Evolutionary conservation across 2,797 vertebrate genomes (phyloP), one percentile per base, ranked within the genome.

Genomic region (Sebastes kiyomatsui): DNA sequence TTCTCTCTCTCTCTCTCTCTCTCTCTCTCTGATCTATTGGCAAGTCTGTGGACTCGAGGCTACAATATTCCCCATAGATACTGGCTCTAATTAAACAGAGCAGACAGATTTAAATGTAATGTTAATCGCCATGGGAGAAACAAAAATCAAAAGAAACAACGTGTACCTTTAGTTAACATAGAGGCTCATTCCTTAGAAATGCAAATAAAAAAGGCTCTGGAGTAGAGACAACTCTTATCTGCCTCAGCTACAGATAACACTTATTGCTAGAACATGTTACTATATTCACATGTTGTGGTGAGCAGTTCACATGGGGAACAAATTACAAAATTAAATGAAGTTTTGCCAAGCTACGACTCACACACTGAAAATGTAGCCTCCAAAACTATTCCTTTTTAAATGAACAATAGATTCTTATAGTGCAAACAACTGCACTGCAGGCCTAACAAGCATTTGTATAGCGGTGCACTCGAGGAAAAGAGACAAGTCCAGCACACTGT

Each of bases 31-130:
- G 81, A 88, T 86, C 56, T 72, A 85, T 82, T 38, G 13, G 30
- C 60, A 77, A 65, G 42, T 75, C 73, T 54, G 64, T 60, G 61
- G 66, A 71, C 59, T 46, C 7, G 71, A 75, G 60, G 74, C 30
- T 82, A 69, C 88, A 83, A 81, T 52, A 68, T 25, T 54, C 76
- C 52, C 67, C 72, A 56, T 6, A 69, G 69, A 70, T 75, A 54
- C 75, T 72, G 7, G 67, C 87, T 84, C 68, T 89, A 87, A 92
- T 92, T 87, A 89, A 88, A 81, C 58, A 67, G 55, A 81, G 78
- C 23, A 78, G 80, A 88, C 80, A 55, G 75, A 82, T 82, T 84
- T 56, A 85, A 87, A 90, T 82, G 30, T 60, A 83, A 75, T 23
- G 12, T 75, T 67, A 11, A 23, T 88, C 59, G 22, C 23, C 27